Conservation (phyloP, 2,797 vertebrate genomes). For the Crypturellus tataupa region DNA sequence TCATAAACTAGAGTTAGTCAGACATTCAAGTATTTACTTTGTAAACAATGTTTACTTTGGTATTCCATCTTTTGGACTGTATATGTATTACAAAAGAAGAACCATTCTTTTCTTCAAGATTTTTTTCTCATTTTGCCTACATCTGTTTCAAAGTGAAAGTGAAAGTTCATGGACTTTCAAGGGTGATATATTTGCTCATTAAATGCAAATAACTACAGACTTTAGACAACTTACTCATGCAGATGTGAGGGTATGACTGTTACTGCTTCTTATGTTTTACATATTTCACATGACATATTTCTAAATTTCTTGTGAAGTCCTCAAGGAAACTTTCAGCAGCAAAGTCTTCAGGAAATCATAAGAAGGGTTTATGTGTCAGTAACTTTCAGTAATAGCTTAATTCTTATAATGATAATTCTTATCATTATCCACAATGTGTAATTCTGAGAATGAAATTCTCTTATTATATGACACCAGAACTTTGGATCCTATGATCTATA, state of each 20-base stretch:
- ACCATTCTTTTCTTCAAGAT: neutral
- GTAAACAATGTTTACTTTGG: neutral
- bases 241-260: neutral
- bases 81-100: neutral
- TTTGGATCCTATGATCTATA: neutral
- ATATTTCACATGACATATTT: neutral
- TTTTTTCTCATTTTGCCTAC: neutral
- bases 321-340: neutral
- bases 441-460: neutral
- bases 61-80: neutral
- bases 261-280: neutral
- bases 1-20: fast-evolving
- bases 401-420: fast-evolving
- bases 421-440: neutral
- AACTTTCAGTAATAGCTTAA: neutral
- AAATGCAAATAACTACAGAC: neutral
- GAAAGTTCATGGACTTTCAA: neutral
- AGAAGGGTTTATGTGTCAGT: neutral
- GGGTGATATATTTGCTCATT: neutral
- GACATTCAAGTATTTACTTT: neutral
- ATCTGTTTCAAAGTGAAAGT: neutral
- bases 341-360: neutral
- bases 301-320: neutral
- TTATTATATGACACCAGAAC: neutral
- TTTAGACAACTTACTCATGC: neutral